Base-by-base conservation (phyloP, 2,113 vertebrate genomes). In the Aphelocoma coerulescens region DNA sequence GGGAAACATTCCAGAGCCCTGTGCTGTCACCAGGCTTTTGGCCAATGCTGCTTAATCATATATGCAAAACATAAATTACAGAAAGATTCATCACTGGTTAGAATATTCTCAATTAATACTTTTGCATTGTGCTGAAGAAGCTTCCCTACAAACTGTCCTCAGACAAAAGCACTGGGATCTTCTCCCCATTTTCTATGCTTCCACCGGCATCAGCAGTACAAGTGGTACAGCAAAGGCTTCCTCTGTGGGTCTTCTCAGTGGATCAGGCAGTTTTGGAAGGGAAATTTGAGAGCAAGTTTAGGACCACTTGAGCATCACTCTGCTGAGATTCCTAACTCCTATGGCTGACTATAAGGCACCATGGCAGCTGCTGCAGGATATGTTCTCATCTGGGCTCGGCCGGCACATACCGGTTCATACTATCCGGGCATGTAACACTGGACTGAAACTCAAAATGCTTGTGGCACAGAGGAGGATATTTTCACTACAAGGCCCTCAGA, bases 1-100 rank as follows among this genome's bases (percentile, higher is more conserved):
- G 44, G 72, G 48, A 95, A 85, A 71, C 95, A 96, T 94, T 94
- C 93, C 95, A 94, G 63, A 95, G 75, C 78, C 90, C 75, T 88
- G 92, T 48, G 95, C 92, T 90, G 90, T 96, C 90, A 75, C 52
- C 73, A 86, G 91, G 96, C 93, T 85, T 93, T 91, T 81, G 69
- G 92, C 95, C 95, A 96, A 49, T 3, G 35, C 68, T 66, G 79
- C 85, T 93, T 88, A 86, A 91, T 72, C 65, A 61, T 43, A 77
- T 65, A 86, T 61, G 81, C 87, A 91, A 96, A 95, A 92, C 2
- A 18, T 59, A 68, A 77, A 63, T 84, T 86, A 94, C 17, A 54
- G 61, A 39, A 77, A 78, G 73, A 86, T 30, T 86, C 48, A 68
- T 61, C 76, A 55, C 1, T 35, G 76, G 44, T 86, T 59, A 68